These are phyloP conservation scores for Sphaerophoria rueppellii DNA, from an alignment of 2,888 invertebrate species.

Conservation along the genomic window DNA sequence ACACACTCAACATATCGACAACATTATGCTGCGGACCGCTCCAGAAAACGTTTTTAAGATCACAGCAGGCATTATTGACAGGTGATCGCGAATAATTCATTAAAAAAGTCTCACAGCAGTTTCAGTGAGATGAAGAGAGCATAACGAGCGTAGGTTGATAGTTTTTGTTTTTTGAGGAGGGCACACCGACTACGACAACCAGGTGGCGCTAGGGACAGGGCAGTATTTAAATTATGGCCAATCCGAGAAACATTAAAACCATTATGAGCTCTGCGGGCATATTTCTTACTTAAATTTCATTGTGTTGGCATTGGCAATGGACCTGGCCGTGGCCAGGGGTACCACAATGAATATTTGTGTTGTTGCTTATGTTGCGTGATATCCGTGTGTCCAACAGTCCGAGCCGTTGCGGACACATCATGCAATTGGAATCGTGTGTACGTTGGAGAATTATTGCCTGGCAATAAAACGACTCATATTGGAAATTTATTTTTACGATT, in stretches of 20 bases:
- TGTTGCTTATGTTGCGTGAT: constrained; percentile 51
- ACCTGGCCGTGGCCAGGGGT: background rate
- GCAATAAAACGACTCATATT: constrained; percentile 76
- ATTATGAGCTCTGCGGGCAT: constrained; percentile 75
- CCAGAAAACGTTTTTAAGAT: constrained; percentile 75
- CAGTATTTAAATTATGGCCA: constrained; percentile 76
- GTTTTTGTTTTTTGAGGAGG: constrained; percentile 19
- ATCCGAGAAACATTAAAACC: constrained; percentile 76
- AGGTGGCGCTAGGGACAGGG: constrained; percentile 42
- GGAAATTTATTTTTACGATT: constrained; percentile 76
- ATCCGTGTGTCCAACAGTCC: constrained; percentile 56
- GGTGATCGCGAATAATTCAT: constrained; percentile 78
- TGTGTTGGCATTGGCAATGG: constrained; percentile 16
- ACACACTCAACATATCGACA: constrained; percentile 4
- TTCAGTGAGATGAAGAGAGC: background rate
- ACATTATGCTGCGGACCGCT: constrained; percentile 22
- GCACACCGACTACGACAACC: too few relatives aligned
- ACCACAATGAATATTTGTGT: constrained; percentile 45
- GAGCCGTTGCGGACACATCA: background rate
- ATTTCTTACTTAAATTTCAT: constrained; percentile 54
- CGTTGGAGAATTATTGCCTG: constrained; percentile 74
- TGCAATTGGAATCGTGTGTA: constrained; percentile 63
- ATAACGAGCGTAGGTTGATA: constrained; percentile 42
- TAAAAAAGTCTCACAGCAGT: constrained; percentile 74
- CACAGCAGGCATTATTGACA: constrained; percentile 77